Evolutionary conservation across 2,113 vertebrate species (phyloP).

Genomic region (Aegithalos caudatus): DNA sequence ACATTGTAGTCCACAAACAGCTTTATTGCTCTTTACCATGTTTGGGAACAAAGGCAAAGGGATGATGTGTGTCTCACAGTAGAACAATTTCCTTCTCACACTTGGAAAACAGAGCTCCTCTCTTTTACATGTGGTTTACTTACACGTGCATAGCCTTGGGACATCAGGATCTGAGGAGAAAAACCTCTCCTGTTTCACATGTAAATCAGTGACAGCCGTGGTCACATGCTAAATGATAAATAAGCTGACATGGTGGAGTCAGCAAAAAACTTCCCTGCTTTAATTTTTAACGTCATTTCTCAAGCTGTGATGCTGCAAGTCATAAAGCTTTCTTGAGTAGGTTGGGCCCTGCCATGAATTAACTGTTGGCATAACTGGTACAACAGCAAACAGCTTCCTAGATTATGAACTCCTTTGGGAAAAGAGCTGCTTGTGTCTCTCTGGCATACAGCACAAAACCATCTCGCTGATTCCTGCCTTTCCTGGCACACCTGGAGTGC

Average conservation of each 20-base stretch:
- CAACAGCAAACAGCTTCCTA: not conserved
- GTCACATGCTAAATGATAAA: not conserved
- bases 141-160: not conserved
- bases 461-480: not conserved
- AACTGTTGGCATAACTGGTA: not conserved
- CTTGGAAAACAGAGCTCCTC: slow-evolving; percentile 1
- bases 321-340: not conserved
- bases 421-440: not conserved
- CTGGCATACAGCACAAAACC: not conserved
- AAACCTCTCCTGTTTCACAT: not conserved
- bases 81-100: slow-evolving; percentile 16
- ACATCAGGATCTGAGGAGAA: not conserved
- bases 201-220: not conserved
- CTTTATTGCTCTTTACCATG: slow-evolving; percentile 20
- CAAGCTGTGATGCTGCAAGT: not conserved
- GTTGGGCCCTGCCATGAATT: not conserved
- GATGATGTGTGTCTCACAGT: not conserved
- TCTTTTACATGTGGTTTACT: not conserved
- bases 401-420: not conserved
- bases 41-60: slow-evolving; percentile 61
- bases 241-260: not conserved
- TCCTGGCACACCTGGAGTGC: not conserved
- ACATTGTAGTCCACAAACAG: slow-evolving; percentile 27
- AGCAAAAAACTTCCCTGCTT: not conserved
- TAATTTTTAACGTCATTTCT: not conserved